Evolutionary conservation across 2,888 invertebrate species (phyloP).

Genomic region (Petrolisthes cinctipes): DNA sequence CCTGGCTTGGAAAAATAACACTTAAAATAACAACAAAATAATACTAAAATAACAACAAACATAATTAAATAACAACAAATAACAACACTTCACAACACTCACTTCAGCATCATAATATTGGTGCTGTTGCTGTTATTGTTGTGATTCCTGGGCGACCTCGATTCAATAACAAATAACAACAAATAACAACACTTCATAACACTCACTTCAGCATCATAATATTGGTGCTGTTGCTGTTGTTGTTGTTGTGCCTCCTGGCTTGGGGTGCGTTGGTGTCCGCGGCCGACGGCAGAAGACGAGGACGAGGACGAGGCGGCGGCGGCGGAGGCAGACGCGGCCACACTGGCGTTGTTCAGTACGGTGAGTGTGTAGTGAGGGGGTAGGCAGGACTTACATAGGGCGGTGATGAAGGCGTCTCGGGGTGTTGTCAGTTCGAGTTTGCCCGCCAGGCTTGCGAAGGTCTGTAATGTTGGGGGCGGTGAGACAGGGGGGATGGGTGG

Average conservation of each 20-base stretch:
- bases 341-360: constrained; percentile 75
- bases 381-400: constrained; percentile 94
- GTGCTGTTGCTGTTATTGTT: constrained; percentile 1
- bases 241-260: constrained; percentile 39
- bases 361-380: constrained; percentile 95
- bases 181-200: neutral
- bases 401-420: constrained; percentile 93
- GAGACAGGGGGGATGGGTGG: too few relatives aligned
- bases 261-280: constrained; percentile 43
- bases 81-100: neutral
- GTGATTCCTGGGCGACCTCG: too few relatives aligned
- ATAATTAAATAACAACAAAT: too few relatives aligned
- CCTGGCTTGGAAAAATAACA: too few relatives aligned
- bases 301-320: constrained; percentile 31
- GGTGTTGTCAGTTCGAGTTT: constrained; percentile 81
- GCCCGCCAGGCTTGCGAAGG: constrained; percentile 90
- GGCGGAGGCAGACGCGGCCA: constrained; percentile 42
- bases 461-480: too few relatives aligned
- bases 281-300: constrained; percentile 29
- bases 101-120: constrained; percentile 65
- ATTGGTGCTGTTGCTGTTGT: constrained; percentile 36
- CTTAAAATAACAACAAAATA: too few relatives aligned
- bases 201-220: constrained; percentile 63
- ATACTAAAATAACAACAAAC: too few relatives aligned
- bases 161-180: too few relatives aligned